These are phyloP conservation scores for Xyliphius kryptos DNA, from an alignment of 2,113 vertebrate species.

Conservation along the genomic window DNA sequence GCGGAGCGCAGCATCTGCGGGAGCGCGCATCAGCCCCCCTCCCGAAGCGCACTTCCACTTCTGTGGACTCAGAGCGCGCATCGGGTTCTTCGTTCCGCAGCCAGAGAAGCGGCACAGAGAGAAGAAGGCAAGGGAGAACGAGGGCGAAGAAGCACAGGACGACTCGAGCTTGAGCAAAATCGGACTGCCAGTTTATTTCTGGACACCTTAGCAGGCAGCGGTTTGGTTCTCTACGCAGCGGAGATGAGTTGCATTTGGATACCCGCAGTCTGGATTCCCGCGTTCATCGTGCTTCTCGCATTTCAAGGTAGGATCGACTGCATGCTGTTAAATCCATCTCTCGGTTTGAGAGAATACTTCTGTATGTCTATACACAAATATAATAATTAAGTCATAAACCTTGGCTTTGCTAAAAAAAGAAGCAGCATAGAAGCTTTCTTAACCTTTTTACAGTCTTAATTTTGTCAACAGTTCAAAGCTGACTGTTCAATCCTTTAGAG, in stretches of 20 bases:
- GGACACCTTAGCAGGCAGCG: constrained; percentile 8
- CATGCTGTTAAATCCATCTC: not conserved
- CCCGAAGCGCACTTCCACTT: constrained; percentile 24
- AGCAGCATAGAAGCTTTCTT: too few relatives aligned
- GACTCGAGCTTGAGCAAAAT: constrained; percentile 9
- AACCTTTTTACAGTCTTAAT: too few relatives aligned
- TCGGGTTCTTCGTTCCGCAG: constrained; percentile 10
- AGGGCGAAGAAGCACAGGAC: constrained; percentile 5
- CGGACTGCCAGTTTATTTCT: not conserved
- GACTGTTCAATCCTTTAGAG: too few relatives aligned
- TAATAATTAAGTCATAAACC: too few relatives aligned
- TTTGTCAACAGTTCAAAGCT: too few relatives aligned
- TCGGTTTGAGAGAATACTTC: not conserved
- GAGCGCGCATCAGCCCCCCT: not conserved
- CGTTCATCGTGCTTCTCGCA: constrained; percentile 38
- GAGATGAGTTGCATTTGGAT: constrained; percentile 45
- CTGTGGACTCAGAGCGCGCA: constrained; percentile 7
- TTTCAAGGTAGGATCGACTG: constrained; percentile 42
- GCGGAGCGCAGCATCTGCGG: constrained; percentile 1
- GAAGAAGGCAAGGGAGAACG: not conserved
- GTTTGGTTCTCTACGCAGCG: constrained; percentile 7
- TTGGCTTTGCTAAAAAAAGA: too few relatives aligned
- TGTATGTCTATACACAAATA: not conserved
- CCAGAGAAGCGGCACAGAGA: constrained; percentile 7
- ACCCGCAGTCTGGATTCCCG: constrained; percentile 43